Conservation (phyloP, 2,888 invertebrate genomes). For the Clanis bilineata region DNA sequence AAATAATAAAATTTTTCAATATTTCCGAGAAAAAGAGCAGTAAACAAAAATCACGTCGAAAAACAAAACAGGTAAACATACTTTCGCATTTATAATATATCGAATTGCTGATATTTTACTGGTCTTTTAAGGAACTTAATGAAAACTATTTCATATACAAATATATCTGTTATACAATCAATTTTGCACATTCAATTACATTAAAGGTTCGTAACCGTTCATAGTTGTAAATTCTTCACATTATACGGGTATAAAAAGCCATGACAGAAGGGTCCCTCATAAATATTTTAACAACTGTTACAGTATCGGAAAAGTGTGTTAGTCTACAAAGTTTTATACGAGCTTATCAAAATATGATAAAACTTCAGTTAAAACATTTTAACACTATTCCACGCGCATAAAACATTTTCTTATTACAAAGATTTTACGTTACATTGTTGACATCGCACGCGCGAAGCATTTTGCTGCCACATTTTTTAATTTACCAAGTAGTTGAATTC, state of each 20-base stretch:
- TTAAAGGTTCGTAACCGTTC: conserved; percentile 58
- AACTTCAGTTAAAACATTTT: neutral
- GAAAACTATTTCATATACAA: conserved; percentile 26
- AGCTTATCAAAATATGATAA: conserved; percentile 12
- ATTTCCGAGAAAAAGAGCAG: too few species aligned
- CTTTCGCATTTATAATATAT: too few species aligned
- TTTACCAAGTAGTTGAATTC: conserved; percentile 8
- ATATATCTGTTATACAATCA: conserved; percentile 41
- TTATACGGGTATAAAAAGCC: conserved; percentile 61
- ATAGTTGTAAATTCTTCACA: conserved; percentile 61
- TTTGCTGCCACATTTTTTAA: conserved; percentile 2
- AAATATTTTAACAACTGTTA: conserved; percentile 61
- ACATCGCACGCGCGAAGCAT: neutral
- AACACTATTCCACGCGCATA: neutral
- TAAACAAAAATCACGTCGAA: too few species aligned
- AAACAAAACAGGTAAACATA: too few species aligned
- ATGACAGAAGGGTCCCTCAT: conserved; percentile 62
- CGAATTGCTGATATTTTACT: too few species aligned
- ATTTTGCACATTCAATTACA: conserved; percentile 63
- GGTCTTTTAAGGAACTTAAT: too few species aligned
- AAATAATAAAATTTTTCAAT: too few species aligned
- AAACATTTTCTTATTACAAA: conserved; percentile 10
- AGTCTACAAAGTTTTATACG: conserved; percentile 1
- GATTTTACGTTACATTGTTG: conserved; percentile 1
- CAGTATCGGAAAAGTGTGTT: neutral